Base-by-base conservation (phyloP, 1,140 invertebrate genomes). In the Dufourea novaeangliae region DNA sequence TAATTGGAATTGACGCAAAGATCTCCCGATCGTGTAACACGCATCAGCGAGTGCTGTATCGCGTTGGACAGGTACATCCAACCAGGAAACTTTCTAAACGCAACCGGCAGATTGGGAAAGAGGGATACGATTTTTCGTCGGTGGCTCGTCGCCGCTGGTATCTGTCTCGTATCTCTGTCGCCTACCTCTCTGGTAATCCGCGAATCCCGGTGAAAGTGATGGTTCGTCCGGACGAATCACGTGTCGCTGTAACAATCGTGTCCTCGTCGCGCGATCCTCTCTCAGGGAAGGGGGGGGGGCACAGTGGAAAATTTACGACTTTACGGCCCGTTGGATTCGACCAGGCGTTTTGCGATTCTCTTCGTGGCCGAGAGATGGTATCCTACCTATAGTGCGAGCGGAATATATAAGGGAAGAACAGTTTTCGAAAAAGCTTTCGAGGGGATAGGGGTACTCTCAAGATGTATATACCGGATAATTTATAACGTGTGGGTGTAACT, bases 161-260 rank as follows among this genome's bases (percentile, higher is more conserved):
- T 7, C 46, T 8, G 46, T n/a, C n/a, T n/a, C 46, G 46, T 29
- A 10, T 11, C 39, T 59, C 56, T n/a, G n/a, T 57, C 54, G 52
- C 54, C 52, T 70, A 12, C 50, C 34, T 14, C 17, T 39, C 27
- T 37, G 52, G n/a, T 27, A 25, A 32, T 56, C 17, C 63, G 59
- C 50, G 44, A 73, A 50, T 59, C 29, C 41, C n/a, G 22, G 66
- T 78, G 70, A 75, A 78, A 82, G 74, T 39, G 32, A 25, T 37
- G 34, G 27, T 27, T 2, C 44, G 37, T 25, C n/a, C 32, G 3
- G 20, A 20, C 50, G 62, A 66, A n/a, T 50, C 41, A 61, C 32
- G 56, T 61, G 14, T 34, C 29, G 8, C n/a, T n/a, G 14, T 1
- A 25, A 41, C 62, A 20, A 66, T 74, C 46, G 61, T 66, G 34